Base-by-base conservation (phyloP, 2,113 vertebrate genomes). In the Mixornis gularis region DNA sequence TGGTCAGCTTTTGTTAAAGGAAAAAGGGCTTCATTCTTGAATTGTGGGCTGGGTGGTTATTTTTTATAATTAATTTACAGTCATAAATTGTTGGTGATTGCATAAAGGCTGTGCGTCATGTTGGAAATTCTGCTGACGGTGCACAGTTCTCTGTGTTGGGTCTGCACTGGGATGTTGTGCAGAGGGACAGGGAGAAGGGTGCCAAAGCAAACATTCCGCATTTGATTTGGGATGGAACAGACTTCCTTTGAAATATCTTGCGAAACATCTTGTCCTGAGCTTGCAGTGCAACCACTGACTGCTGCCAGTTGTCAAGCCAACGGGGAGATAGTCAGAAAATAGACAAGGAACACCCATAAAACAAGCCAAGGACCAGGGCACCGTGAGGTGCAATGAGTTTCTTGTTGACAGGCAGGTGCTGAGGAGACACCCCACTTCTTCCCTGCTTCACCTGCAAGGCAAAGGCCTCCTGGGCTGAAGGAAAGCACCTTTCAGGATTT, bases 191-290 rank as follows among this genome's bases (percentile, higher is more conserved):
- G 76, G 74, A 92, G 79, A 46, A 62, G 79, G 60, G 53, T 10
- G 94, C 95, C 95, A 96, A 93, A 93, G 85, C 85, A 96, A 96
- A 96, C 95, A 92, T 87, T 95, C 86, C 53, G 5, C 60, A 0
- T 95, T 96, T 94, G 81, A 85, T 96, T 96, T 96, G 70, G 93
- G 89, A 48, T 87, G 58, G 66, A 89, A 71, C 24, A 49, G 85
- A 70, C 79, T 96, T 79, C 94, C 85, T 76, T 82, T 87, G 91
- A 93, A 95, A 94, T 38, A 48, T 62, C 70, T 95, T 95, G 74
- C 7, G 17, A 93, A 94, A 95, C 60, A 16, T 22, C 25, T 82
- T 87, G 87, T 95, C 91, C 89, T 59, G 74, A 63, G 85, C 71
- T 64, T 83, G 71, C 85, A 81, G 1, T 41, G 53, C 72, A 74